Percentiles rank a stretch among this genome's conserved stretches.
Evolutionary conservation across 2,113 vertebrate species (phyloP).

Genomic region (Orthochromis indermauri): DNA sequence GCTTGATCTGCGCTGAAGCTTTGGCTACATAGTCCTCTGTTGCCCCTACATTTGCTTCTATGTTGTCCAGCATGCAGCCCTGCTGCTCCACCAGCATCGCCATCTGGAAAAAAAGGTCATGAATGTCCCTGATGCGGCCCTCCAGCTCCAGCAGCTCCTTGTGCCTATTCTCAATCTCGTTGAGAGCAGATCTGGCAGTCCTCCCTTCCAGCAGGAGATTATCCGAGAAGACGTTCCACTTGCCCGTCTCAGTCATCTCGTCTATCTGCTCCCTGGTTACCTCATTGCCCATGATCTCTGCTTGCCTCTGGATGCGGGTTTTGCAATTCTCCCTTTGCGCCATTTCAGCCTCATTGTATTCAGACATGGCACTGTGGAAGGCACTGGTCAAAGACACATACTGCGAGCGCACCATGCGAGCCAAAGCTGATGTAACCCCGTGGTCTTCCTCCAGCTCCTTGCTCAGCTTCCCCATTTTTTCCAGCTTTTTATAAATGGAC

Average conservation of each 20-base stretch:
- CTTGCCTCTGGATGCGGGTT: conserved; percentile 89
- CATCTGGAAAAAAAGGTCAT: conserved; percentile 91
- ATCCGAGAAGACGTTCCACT: conserved; percentile 92
- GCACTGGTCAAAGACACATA: conserved; percentile 72
- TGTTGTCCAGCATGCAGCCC: conserved; percentile 80
- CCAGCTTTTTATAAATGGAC: conserved; percentile 79
- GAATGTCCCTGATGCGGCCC: conserved; percentile 84
- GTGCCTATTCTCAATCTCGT: conserved; percentile 89
- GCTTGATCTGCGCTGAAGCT: conserved; percentile 74
- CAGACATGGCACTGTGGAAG: conserved; percentile 84
- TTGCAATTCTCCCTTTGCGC: conserved; percentile 90
- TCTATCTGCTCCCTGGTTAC: conserved; percentile 87
- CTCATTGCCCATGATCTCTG: conserved; percentile 94
- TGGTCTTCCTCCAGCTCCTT: conserved; percentile 72
- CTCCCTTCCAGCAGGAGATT: conserved; percentile 83
- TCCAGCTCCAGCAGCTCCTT: conserved; percentile 89
- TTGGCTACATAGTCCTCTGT: conserved; percentile 80
- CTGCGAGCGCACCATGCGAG: conserved; percentile 81
- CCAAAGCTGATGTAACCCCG: conserved; percentile 71
- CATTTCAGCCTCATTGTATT: conserved; percentile 89
- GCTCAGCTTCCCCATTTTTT: conserved; percentile 69
- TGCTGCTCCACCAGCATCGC: conserved; percentile 89
- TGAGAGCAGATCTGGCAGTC: conserved; percentile 80
- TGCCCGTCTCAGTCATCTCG: conserved; percentile 92
- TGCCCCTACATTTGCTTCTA: conserved; percentile 79